phyloP scores from a whole-genome alignment of 2,888 invertebrate genomes.

The Seira ritae region DNA sequence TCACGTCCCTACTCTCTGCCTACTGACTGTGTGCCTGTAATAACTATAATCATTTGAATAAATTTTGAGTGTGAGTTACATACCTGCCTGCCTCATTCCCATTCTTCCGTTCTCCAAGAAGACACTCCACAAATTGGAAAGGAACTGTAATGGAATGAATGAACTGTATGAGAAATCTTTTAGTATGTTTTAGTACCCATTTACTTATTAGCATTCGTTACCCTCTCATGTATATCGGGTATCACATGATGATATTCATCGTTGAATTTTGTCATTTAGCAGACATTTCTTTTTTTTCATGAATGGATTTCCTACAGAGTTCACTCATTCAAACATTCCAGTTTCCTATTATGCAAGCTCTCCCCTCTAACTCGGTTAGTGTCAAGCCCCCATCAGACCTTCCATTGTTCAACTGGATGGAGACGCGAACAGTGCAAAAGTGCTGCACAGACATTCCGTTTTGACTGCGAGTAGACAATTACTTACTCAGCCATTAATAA shows the following conservation, averaged over 20 bases:
- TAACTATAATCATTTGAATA: slow-evolving; percentile 11
- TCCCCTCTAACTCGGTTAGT: not conserved
- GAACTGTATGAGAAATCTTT: not conserved
- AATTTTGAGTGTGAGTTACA: not conserved
- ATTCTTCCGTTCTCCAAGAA: too few relatives aligned
- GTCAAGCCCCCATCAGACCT: not conserved
- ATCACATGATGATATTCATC: not conserved
- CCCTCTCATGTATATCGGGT: not conserved
- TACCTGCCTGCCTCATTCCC: not conserved
- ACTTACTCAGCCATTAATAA: not conserved
- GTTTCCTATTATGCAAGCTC: not conserved
- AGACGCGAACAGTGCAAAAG: not conserved
- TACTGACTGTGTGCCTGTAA: not conserved
- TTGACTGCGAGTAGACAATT: not conserved
- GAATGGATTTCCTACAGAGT: not conserved
- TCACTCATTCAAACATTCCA: not conserved
- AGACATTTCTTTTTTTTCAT: not conserved
- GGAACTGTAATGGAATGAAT: too few relatives aligned
- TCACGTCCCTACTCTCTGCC: not conserved
- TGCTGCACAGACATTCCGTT: not conserved
- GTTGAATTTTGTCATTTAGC: not conserved
- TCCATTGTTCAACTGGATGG: not conserved
- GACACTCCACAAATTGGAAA: too few relatives aligned
- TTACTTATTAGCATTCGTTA: slow-evolving; percentile 5
- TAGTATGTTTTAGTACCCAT: not conserved